phyloP scores from a whole-genome alignment of 2,797 vertebrate species.

The Catamblyrhynchus diadema region DNA sequence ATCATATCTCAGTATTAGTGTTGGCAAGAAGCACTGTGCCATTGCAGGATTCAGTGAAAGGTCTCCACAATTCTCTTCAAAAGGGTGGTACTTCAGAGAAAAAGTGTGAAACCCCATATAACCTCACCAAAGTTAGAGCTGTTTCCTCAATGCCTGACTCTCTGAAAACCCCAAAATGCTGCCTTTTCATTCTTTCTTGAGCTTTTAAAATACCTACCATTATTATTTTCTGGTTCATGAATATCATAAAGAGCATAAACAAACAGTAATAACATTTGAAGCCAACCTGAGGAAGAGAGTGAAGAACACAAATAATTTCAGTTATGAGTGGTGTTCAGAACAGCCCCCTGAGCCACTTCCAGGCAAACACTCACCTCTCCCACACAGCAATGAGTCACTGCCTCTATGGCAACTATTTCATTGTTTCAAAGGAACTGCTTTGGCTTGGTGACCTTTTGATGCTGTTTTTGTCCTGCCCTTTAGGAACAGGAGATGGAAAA shows the following conservation, averaged over 20 bases:
- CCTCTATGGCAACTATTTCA: not conserved
- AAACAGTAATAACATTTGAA: not conserved
- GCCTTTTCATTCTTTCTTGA: not conserved
- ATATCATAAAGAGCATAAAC: not conserved
- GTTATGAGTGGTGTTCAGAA: not conserved
- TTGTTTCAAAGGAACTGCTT: not conserved
- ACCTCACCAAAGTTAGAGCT: not conserved
- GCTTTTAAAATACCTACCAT: not conserved
- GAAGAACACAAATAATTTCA: not conserved
- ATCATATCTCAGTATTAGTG: not conserved
- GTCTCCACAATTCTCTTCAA: not conserved
- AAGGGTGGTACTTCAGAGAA: not conserved
- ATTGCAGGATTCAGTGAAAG: not conserved
- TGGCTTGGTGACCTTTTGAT: accelerated
- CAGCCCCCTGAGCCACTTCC: not conserved
- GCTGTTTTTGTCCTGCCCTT: not conserved
- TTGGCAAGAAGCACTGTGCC: not conserved
- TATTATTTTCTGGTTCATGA: not conserved
- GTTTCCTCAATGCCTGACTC: not conserved
- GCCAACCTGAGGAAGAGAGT: not conserved
- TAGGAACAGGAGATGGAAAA: not conserved
- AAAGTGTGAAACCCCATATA: not conserved
- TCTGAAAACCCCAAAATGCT: not conserved
- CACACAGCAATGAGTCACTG: not conserved
- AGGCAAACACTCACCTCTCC: not conserved